Evolutionary conservation across 2,888 invertebrate species (phyloP).

Genomic region (Miltochrista miniata): DNA sequence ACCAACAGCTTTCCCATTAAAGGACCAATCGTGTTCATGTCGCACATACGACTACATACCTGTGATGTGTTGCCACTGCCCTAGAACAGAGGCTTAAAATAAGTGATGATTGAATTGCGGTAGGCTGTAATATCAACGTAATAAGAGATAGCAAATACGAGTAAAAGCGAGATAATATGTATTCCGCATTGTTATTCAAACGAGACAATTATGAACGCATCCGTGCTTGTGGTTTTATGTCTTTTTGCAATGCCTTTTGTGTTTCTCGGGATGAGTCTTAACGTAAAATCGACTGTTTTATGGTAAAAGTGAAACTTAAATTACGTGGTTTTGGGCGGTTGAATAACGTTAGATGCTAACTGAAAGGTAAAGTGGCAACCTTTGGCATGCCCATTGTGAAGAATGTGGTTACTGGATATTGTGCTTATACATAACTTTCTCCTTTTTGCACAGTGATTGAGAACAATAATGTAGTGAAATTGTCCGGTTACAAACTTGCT

Average conservation of each 20-base stretch:
- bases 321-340: slow-evolving; percentile 46
- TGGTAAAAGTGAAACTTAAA: slow-evolving; percentile 74
- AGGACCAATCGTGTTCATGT: slow-evolving; percentile 17
- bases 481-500: slow-evolving; percentile 6
- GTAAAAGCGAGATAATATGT: slow-evolving; percentile 47
- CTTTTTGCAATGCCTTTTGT: slow-evolving; percentile 68
- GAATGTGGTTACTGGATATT: slow-evolving; percentile 37
- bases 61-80: slow-evolving; percentile 6
- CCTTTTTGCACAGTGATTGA: slow-evolving; percentile 19
- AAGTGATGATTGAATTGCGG: slow-evolving; percentile 15
- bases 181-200: slow-evolving; percentile 65
- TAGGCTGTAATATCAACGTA: slow-evolving; percentile 25
- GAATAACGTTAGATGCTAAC: slow-evolving; percentile 49
- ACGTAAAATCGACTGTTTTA: slow-evolving; percentile 62
- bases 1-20: slow-evolving; percentile 39
- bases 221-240: slow-evolving; percentile 51
- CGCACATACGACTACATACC: slow-evolving; percentile 3
- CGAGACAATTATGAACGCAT: slow-evolving; percentile 56
- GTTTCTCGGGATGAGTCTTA: slow-evolving; percentile 47
- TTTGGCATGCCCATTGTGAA: slow-evolving; percentile 39
- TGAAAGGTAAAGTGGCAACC: slow-evolving; percentile 41
- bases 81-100: too few relatives aligned
- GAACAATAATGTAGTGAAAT: slow-evolving; percentile 21
- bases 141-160: slow-evolving; percentile 24
- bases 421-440: slow-evolving; percentile 40